Evolutionary conservation across 1,140 invertebrate species (phyloP).

Genomic region (Bilobella aurantiaca): DNA sequence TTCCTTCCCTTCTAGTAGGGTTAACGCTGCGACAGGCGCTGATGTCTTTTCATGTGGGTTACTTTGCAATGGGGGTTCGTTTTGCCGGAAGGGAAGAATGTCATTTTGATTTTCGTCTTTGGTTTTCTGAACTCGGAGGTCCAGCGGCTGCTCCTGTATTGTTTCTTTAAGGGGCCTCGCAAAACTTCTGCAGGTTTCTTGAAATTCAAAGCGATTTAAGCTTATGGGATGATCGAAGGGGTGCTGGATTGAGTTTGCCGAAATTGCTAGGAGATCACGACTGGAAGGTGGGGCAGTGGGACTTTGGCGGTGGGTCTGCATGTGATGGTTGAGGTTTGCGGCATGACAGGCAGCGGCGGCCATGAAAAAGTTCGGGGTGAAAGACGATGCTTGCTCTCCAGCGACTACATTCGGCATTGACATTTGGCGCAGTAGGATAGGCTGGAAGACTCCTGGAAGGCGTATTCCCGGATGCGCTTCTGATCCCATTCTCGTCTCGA

Average conservation of each 20-base stretch:
- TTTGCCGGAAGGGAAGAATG: too few species aligned
- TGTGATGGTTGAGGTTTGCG: background rate
- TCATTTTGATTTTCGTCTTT: constrained; percentile 70
- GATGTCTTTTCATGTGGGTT: too few species aligned
- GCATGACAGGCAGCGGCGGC: constrained; percentile 11
- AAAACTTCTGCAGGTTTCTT: constrained; percentile 1
- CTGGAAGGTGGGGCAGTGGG: background rate
- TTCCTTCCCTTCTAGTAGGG: too few species aligned
- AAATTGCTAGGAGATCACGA: background rate
- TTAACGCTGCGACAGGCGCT: too few species aligned
- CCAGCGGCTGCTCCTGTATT: constrained; percentile 62
- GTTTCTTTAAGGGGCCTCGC: constrained; percentile 42
- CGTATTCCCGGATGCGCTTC: constrained; percentile 40
- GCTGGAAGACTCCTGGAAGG: constrained; percentile 38
- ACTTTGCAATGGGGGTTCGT: too few species aligned
- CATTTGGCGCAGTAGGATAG: constrained; percentile 31
- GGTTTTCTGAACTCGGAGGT: constrained; percentile 69
- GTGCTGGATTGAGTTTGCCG: background rate
- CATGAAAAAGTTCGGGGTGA: constrained; percentile 29
- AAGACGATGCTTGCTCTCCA: constrained; percentile 13
- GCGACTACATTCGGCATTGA: constrained; percentile 22
- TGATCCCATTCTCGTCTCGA: background rate
- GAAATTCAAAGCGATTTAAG: constrained; percentile 3
- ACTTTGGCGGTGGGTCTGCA: background rate
- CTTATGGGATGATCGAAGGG: background rate